These are phyloP conservation scores for Bothrops jararaca DNA, from an alignment of 2,113 vertebrate species.

Conservation along the genomic window DNA sequence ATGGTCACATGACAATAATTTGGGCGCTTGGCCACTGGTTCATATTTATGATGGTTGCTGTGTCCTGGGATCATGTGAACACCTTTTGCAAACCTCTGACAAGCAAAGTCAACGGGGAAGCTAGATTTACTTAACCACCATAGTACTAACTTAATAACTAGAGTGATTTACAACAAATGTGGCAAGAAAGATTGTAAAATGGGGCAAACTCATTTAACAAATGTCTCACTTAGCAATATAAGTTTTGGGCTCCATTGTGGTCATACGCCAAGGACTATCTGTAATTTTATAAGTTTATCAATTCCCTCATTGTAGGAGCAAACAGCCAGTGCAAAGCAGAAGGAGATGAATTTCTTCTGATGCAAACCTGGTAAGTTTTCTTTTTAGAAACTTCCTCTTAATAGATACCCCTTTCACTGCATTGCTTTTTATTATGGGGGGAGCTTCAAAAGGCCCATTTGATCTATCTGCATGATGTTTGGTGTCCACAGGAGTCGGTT, in stretches of 20 bases:
- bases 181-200: no score
- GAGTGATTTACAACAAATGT: no score
- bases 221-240: neutral
- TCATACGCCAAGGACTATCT: neutral
- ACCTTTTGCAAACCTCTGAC: no score
- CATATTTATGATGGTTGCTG: no score
- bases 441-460: constrained; percentile 53
- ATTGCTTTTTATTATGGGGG: neutral
- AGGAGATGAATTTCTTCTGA: constrained; percentile 29
- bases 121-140: no score
- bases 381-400: constrained; percentile 43
- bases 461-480: constrained; percentile 54
- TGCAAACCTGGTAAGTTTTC: constrained; percentile 35
- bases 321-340: constrained; percentile 14
- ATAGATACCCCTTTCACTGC: neutral
- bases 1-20: no score
- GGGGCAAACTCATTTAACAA: neutral
- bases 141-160: no score
- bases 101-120: no score
- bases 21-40: no score
- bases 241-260: neutral
- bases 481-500: constrained; percentile 51
- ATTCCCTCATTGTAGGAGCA: neutral
- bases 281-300: neutral
- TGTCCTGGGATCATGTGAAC: no score